A percentile compares a stretch with the other conserved stretches of the same genome.
Conservation (phyloP, 2,797 vertebrate species). For the Peromyscus aztecus region DNA sequence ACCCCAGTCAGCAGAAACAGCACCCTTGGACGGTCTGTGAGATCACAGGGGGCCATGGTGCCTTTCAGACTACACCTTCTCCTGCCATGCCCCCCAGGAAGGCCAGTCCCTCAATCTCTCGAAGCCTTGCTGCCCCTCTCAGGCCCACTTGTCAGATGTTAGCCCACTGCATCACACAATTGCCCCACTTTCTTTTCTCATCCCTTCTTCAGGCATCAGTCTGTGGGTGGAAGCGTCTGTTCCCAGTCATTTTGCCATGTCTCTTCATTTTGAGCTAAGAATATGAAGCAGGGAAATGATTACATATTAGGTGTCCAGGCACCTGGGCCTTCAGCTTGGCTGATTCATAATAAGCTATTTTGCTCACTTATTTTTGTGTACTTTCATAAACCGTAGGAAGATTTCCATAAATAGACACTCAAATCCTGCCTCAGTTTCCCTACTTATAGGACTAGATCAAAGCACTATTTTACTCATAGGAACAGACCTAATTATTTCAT, state of each 20-base stretch:
- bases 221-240: neutral
- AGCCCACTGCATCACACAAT: neutral
- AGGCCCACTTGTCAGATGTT: neutral
- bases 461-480: neutral
- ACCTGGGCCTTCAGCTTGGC: neutral
- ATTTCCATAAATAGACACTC: neutral
- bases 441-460: constrained; percentile 8
- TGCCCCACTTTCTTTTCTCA: neutral
- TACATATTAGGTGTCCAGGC: neutral
- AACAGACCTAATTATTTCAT: neutral
- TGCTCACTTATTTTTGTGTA: constrained; percentile 9
- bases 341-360: neutral
- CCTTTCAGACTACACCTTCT: neutral
- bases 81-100: neutral
- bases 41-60: too few species aligned
- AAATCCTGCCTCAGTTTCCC: constrained; percentile 55
- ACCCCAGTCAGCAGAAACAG: neutral
- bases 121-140: neutral
- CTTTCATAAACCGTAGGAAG: neutral
- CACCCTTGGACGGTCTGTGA: neutral
- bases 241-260: neutral
- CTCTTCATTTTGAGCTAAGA: neutral
- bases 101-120: too few species aligned
- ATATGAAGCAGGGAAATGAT: neutral
- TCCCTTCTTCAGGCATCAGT: neutral